A percentile compares a stretch with the other conserved stretches of the same genome.
phyloP scores from a whole-genome alignment of 2,888 invertebrate species.

The Oscheius sp. region DNA sequence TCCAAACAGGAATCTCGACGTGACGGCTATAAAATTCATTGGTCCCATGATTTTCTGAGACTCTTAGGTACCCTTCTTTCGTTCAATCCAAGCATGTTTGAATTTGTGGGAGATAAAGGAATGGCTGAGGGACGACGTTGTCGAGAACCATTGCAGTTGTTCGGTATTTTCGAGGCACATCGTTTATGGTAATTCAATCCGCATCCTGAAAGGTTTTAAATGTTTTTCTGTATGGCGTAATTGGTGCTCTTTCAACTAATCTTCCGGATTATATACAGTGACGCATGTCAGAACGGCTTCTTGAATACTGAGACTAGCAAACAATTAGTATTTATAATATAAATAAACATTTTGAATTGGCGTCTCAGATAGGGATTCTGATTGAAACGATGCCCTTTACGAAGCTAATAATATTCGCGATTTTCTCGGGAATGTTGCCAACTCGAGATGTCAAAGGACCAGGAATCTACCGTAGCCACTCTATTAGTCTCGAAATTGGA shows the following conservation, averaged over 20 bases:
- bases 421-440: no score
- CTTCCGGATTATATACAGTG: conserved; percentile 14
- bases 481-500: no score
- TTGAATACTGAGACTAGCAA: not conserved
- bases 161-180: conserved; percentile 90
- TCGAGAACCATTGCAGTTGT: conserved; percentile 83
- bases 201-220: conserved; percentile 80
- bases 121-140: conserved; percentile 73
- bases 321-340: not conserved
- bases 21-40: conserved; percentile 42
- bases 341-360: conserved; percentile 10
- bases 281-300: conserved; percentile 8
- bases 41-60: not conserved
- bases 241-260: not conserved
- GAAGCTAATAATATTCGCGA: conserved; percentile 21
- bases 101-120: conserved; percentile 68
- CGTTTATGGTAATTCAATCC: conserved; percentile 97
- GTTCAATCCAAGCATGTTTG: conserved; percentile 50
- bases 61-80: conserved; percentile 50
- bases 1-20: conserved; percentile 51
- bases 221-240: not conserved
- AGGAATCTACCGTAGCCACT: no score
- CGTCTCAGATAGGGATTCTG: conserved; percentile 6
- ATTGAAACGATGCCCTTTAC: conserved; percentile 9
- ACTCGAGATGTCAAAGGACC: no score